Evolutionary conservation across 2,797 vertebrate genomes (phyloP).

Genomic region (Muraenolepis orangiensis): DNA sequence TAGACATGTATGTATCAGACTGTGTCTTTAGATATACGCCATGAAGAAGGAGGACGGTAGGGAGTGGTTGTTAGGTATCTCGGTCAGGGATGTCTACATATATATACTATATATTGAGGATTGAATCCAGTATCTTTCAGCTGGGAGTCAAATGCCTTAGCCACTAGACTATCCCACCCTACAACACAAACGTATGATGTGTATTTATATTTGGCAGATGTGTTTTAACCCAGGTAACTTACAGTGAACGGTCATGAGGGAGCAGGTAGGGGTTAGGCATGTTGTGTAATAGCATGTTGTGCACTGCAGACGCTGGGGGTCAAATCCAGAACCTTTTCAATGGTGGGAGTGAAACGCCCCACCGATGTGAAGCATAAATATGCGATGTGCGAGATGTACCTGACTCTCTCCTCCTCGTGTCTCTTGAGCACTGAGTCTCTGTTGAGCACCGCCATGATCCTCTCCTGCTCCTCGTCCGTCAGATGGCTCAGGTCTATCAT

Average conservation of each 20-base stretch:
- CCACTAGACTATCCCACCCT: too few species aligned
- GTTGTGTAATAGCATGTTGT: too few species aligned
- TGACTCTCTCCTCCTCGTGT: conserved; percentile 86
- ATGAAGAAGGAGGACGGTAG: neutral
- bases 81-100: neutral
- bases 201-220: neutral
- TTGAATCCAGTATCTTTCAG: neutral
- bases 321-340: neutral
- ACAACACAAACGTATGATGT: too few species aligned
- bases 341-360: neutral
- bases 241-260: neutral
- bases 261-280: neutral
- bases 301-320: neutral
- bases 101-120: neutral
- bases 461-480: conserved; percentile 90
- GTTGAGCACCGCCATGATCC: conserved; percentile 88
- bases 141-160: too few species aligned
- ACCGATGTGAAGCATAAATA: neutral
- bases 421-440: conserved; percentile 88
- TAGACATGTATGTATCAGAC: neutral
- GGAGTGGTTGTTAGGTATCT: neutral
- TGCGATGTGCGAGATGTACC: conserved; percentile 67
- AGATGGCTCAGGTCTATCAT: conserved; percentile 98
- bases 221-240: neutral
- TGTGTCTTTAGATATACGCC: neutral